Evolutionary conservation across 2,113 vertebrate genomes (phyloP), one percentile per base, ranked within the genome.

Genomic region (Oostethus manadensis): DNA sequence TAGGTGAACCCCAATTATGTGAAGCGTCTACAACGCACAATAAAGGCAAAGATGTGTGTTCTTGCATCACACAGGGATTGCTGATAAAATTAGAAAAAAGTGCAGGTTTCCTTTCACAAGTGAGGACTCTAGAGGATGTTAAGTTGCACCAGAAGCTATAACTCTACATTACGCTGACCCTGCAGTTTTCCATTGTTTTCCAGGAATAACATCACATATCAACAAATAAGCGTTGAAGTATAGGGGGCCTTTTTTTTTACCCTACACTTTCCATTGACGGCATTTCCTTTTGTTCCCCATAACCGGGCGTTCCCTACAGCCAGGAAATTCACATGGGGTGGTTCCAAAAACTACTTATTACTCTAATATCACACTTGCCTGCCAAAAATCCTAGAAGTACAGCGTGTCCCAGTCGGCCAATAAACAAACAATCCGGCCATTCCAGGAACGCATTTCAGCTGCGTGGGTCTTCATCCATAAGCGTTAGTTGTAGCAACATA

Each of bases 291-390:
- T 89, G 76, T 87, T 83, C 56, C 78, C 84, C 63, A 15, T 13
- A 87, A 83, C 47, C 84, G 84, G 89, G 87, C 92, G 0, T 93
- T 92, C 76, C 91, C 92, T 18, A 89, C 86, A 77, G 92, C 91
- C 91, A 92, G 93, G 93, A 82, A 90, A 89, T 56, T 48, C 59
- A 50, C 38, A 47, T 44, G 79, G 80, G 83, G 33, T 21, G 1
- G 1, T 35, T 80, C 80, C 79, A 42, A 55, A 84, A 71, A 74
- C 58, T 69, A 14, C 26, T 72, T 55, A 17, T 65, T 62, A 22
- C 58, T 13, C 47, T 17, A 35, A 33, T 33, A 48, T 76, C 71
- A 66, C 74, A 33, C 42, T 66, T 70, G 64, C 62, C 42, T 44
- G 66, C 58, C 23, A 51, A 40, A 70, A 58, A 44, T 76, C 65